A percentile compares a stretch with the other conserved stretches of the same genome.
These are phyloP conservation scores for Tretioscincus oriximinensis DNA, from an alignment of 2,113 vertebrate species.

Conservation along the genomic window DNA sequence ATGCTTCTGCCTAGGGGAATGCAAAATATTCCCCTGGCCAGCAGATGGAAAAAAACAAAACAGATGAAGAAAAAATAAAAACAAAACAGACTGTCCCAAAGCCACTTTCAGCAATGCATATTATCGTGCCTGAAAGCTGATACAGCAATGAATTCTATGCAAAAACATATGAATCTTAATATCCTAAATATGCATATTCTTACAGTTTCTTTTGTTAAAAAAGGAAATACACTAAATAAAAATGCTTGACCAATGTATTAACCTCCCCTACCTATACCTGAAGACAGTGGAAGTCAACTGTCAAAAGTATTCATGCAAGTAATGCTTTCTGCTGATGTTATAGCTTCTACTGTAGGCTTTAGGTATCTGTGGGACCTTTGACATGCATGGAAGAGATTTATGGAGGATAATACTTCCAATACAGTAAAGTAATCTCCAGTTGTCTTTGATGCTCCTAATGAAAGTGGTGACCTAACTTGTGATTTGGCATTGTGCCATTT, in stretches of 20 bases:
- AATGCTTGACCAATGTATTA: not conserved
- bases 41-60: no score
- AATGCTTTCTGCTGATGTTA: not conserved
- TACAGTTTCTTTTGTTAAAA: no score
- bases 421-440: not conserved
- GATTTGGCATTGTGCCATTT: not conserved
- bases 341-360: not conserved
- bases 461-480: not conserved
- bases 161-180: no score
- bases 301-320: not conserved
- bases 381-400: not conserved
- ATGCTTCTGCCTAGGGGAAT: no score
- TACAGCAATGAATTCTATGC: no score
- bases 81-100: no score
- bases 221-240: no score
- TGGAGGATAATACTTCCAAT: not conserved
- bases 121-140: no score
- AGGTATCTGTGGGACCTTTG: not conserved
- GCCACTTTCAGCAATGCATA: no score
- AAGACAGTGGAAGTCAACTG: not conserved
- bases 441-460: constrained; percentile 12
- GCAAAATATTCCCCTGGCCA: no score
- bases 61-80: no score
- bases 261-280: not conserved
- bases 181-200: no score